A percentile compares a stretch with the other conserved stretches of the same genome.
Conservation (phyloP, 2,888 invertebrate species). For the Drosophila dives region DNA sequence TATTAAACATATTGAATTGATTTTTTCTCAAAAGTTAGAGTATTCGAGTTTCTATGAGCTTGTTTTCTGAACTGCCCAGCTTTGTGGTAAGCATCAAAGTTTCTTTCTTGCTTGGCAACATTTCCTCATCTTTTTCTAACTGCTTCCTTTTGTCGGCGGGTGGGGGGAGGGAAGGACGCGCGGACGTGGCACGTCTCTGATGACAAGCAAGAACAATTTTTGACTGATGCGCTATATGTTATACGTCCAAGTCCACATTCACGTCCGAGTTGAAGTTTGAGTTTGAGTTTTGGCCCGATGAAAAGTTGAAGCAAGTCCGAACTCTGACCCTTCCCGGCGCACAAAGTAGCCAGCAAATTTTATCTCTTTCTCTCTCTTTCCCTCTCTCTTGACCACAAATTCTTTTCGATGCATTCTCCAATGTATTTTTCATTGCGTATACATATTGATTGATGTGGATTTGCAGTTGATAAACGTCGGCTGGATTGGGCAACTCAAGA, state of each 20-base stretch:
- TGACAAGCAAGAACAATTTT: constrained; percentile 78
- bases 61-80: constrained; percentile 10
- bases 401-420: constrained; percentile 34
- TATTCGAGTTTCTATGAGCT: constrained; percentile 3
- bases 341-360: constrained; percentile 36
- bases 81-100: constrained; percentile 55
- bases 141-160: constrained; percentile 14
- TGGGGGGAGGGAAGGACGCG: constrained; percentile 7
- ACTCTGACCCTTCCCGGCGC: constrained; percentile 40
- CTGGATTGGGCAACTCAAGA: not conserved
- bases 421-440: constrained; percentile 72
- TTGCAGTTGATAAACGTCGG: constrained; percentile 27
- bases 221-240: constrained; percentile 78
- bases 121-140: constrained; percentile 47
- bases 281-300: constrained; percentile 40
- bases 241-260: constrained; percentile 38
- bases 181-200: constrained; percentile 72
- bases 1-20: not conserved
- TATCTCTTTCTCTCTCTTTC: constrained; percentile 7
- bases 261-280: constrained; percentile 35
- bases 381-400: not conserved
- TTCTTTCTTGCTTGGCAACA: constrained; percentile 49
- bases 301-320: constrained; percentile 64
- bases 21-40: constrained; percentile 14
- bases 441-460: constrained; percentile 70